Evolutionary conservation across 1,140 invertebrate species (phyloP).

Genomic region (Drosophila persimilis): DNA sequence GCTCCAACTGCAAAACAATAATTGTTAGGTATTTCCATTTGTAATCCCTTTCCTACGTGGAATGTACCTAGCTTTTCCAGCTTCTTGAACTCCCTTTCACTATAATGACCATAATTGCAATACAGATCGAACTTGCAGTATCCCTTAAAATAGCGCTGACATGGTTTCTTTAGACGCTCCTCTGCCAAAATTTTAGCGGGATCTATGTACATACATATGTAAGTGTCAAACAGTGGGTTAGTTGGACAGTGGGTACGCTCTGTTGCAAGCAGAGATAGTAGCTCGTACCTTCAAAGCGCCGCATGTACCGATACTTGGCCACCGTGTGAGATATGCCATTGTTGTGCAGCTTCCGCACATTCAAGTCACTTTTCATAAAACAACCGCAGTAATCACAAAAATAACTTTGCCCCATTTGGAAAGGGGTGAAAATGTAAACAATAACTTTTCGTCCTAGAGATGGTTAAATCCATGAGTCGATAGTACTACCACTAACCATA

Average conservation of each 20-base stretch:
- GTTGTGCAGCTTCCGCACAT: slow-evolving; percentile 73
- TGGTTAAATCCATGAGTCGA: background rate
- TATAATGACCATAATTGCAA: slow-evolving; percentile 71
- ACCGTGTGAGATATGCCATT: slow-evolving; percentile 61
- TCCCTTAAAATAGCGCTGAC: slow-evolving; percentile 56
- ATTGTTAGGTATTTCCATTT: background rate
- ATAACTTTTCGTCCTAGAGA: slow-evolving; percentile 13
- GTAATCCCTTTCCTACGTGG: background rate
- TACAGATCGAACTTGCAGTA: slow-evolving; percentile 66
- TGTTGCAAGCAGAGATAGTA: background rate
- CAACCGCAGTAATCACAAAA: slow-evolving; percentile 77
- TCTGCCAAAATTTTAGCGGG: slow-evolving; percentile 45
- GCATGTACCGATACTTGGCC: slow-evolving; percentile 62
- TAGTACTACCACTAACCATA: too few species aligned
- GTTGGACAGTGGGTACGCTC: background rate
- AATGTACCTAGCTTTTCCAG: slow-evolving; percentile 56
- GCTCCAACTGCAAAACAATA: slow-evolving; percentile 1
- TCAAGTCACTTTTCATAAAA: slow-evolving; percentile 75
- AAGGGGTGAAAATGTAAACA: slow-evolving; percentile 19
- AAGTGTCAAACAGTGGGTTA: background rate
- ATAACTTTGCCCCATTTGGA: slow-evolving; percentile 75
- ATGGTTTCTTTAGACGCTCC: slow-evolving; percentile 58
- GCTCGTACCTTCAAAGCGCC: slow-evolving; percentile 51
- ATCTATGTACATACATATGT: slow-evolving; percentile 33
- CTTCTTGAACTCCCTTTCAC: slow-evolving; percentile 47